These are phyloP conservation scores for Lutjanus campechanus DNA, from an alignment of 2,797 vertebrate species.

Conservation along the genomic window DNA sequence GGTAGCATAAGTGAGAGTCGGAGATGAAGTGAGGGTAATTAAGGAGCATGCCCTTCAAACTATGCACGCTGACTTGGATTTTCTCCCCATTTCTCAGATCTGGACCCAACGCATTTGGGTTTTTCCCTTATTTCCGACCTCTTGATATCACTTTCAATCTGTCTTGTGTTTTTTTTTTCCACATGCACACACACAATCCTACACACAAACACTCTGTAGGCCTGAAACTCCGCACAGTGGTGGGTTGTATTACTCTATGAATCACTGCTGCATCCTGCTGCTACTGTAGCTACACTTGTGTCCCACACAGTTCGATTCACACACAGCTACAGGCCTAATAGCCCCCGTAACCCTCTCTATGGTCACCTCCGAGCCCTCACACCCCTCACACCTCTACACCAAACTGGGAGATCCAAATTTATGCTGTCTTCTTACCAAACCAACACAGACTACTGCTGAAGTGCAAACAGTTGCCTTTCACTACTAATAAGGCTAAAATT, in stretches of 20 bases:
- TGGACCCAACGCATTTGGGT: not conserved
- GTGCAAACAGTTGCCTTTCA: not conserved
- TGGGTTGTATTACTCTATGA: constrained; percentile 65
- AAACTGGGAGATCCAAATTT: constrained; percentile 43
- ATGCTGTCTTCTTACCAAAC: constrained; percentile 1
- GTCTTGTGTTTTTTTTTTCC: not conserved
- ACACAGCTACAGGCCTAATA: constrained; percentile 47
- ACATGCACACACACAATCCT: constrained; percentile 17
- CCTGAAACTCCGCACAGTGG: constrained; percentile 58
- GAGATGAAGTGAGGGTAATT: constrained; percentile 49
- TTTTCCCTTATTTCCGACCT: constrained; percentile 19
- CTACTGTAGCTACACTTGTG: constrained; percentile 49
- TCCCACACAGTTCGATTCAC: constrained; percentile 66
- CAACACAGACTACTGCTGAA: not conserved
- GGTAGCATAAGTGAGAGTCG: constrained; percentile 21
- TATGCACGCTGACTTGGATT: not conserved
- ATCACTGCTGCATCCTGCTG: constrained; percentile 65
- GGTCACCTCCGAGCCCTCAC: constrained; percentile 46
- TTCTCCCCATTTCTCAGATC: not conserved
- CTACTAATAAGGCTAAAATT: not conserved
- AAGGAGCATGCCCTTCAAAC: constrained; percentile 6
- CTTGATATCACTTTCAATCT: constrained; percentile 16
- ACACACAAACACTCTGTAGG: constrained; percentile 33
- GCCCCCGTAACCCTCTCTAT: constrained; percentile 43
- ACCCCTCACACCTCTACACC: constrained; percentile 46